Conservation (phyloP, 2,797 vertebrate species). For the Percopsis omiscomaycus region DNA sequence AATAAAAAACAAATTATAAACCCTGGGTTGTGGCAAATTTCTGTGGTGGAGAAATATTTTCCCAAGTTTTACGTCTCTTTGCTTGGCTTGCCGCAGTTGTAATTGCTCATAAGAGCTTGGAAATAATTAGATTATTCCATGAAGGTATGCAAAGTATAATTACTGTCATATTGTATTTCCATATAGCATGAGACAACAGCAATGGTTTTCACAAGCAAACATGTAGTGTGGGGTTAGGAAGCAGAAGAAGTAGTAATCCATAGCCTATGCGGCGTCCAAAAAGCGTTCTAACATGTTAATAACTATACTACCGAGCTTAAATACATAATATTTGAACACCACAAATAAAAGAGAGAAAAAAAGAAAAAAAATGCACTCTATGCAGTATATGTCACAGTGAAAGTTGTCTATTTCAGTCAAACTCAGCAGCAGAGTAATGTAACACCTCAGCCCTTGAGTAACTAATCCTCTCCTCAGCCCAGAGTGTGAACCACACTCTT, state of each 20-base stretch:
- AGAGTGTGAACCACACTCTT: conserved; percentile 43
- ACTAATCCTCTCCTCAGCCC: conserved; percentile 50
- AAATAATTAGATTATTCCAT: conserved; percentile 54
- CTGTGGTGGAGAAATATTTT: conserved; percentile 62
- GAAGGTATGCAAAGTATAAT: conserved; percentile 62
- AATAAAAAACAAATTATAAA: conserved; percentile 67
- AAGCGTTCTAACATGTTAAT: background rate
- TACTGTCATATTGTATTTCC: conserved; percentile 69
- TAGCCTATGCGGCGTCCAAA: background rate
- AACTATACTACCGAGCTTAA: background rate
- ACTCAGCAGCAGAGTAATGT: conserved; percentile 53
- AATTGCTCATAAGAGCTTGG: conserved; percentile 40
- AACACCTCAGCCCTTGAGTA: conserved; percentile 49
- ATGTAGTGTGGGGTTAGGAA: background rate
- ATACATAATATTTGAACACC: background rate
- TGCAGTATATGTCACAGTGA: conserved; percentile 3
- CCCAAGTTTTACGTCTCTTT: conserved; percentile 35
- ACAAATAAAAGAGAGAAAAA: background rate
- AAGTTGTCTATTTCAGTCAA: conserved; percentile 2
- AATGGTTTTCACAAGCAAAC: conserved; percentile 6
- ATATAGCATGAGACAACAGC: conserved; percentile 7
- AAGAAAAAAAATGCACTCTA: background rate
- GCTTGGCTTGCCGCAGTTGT: conserved; percentile 53
- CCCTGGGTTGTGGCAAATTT: conserved; percentile 65
- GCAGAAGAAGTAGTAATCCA: background rate